These are phyloP conservation scores for Acridotheres tristis DNA, from an alignment of 2,797 vertebrate genomes.

Conservation along the genomic window DNA sequence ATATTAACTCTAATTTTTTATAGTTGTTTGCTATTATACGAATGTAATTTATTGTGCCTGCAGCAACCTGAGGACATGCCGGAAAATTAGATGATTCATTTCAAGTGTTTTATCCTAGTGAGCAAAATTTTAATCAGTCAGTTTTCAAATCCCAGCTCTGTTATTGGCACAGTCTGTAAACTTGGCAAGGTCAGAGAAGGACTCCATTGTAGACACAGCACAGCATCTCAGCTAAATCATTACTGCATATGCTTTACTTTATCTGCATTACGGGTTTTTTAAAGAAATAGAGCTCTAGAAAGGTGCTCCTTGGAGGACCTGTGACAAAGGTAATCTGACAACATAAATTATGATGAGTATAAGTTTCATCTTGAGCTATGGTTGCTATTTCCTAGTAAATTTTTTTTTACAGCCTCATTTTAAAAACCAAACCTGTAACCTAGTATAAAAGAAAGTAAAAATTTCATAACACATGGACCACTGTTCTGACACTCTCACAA, in stretches of 20 bases:
- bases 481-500: background rate
- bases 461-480: background rate
- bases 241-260: slow-evolving; percentile 34
- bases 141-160: slow-evolving; percentile 64
- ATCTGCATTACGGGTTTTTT: background rate
- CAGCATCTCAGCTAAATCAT: slow-evolving; percentile 15
- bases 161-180: slow-evolving; percentile 66
- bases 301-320: background rate
- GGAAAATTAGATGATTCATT: slow-evolving; percentile 74
- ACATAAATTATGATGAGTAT: background rate
- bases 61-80: slow-evolving; percentile 56
- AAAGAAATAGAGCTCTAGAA: slow-evolving; percentile 8
- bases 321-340: background rate
- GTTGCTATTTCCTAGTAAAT: background rate
- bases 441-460: background rate
- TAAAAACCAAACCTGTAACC: fast-evolving
- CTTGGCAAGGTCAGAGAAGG: slow-evolving; percentile 70
- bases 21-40: slow-evolving; percentile 55
- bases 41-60: slow-evolving; percentile 69
- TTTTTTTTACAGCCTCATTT: background rate
- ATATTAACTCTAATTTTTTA: slow-evolving; percentile 30
- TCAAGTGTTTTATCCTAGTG: slow-evolving; percentile 74
- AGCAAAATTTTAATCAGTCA: slow-evolving; percentile 74
- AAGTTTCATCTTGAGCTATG: background rate
- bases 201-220: background rate